phyloP scores from a whole-genome alignment of 2,888 invertebrate species.

The Ennomos erosarius region DNA sequence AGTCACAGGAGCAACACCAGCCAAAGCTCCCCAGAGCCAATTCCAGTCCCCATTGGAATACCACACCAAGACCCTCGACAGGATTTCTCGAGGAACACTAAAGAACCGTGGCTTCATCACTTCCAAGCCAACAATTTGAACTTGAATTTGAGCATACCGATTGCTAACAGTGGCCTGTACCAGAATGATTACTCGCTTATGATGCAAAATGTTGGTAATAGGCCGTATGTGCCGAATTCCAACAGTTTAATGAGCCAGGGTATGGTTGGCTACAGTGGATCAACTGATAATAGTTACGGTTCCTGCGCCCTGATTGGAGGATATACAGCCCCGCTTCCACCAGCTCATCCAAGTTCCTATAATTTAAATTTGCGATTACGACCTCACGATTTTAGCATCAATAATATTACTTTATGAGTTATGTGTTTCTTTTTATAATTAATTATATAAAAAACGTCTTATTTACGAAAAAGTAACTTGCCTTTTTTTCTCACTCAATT shows the following conservation, averaged over 20 bases:
- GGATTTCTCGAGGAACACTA: conserved; percentile 63
- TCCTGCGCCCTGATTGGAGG: conserved; percentile 77
- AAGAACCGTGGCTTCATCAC: conserved; percentile 78
- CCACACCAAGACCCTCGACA: conserved; percentile 72
- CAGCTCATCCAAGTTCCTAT: conserved; percentile 75
- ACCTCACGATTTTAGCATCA: conserved; percentile 85
- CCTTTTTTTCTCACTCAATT: too few species aligned
- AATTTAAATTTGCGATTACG: conserved; percentile 84
- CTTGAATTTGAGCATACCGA: conserved; percentile 74
- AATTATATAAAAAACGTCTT: background rate
- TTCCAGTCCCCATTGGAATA: conserved; percentile 80
- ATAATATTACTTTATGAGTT: conserved; percentile 75
- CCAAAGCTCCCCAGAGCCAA: conserved; percentile 79
- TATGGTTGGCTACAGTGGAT: conserved; percentile 63
- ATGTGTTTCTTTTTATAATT: conserved; percentile 3
- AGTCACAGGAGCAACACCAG: conserved; percentile 82
- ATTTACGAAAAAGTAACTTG: too few species aligned
- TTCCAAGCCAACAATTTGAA: conserved; percentile 76
- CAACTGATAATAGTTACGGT: conserved; percentile 66
- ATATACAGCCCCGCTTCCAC: conserved; percentile 68
- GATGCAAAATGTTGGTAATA: conserved; percentile 77
- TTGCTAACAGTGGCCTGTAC: conserved; percentile 72
- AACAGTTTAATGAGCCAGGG: conserved; percentile 70
- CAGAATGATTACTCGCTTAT: conserved; percentile 77
- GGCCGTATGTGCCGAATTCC: conserved; percentile 74